phyloP scores from a whole-genome alignment of 2,113 vertebrate species.

The Petrocephalus microphthalmus region DNA sequence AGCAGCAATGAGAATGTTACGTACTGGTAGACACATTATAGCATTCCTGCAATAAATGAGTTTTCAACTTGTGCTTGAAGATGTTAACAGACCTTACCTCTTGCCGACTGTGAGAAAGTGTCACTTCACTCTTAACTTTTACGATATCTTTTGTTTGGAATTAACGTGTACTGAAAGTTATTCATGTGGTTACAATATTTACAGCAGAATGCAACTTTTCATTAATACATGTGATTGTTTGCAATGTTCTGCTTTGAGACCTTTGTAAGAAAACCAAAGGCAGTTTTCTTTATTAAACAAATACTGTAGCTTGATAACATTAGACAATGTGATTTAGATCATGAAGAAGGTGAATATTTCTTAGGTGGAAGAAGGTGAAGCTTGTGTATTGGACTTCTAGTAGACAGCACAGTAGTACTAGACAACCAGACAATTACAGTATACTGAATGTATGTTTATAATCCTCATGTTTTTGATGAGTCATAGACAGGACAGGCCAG shows the following conservation, averaged over 20 bases:
- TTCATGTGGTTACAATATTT: background rate
- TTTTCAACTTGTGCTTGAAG: too few relatives aligned
- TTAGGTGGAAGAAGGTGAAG: background rate
- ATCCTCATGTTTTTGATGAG: background rate
- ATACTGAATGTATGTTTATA: background rate
- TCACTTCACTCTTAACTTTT: constrained; percentile 22
- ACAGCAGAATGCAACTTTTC: background rate
- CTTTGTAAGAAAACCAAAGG: background rate
- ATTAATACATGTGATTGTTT: background rate
- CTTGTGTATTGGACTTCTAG: background rate
- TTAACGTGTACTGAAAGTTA: constrained; percentile 34
- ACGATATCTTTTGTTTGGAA: background rate
- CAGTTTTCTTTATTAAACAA: background rate
- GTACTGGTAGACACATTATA: too few relatives aligned
- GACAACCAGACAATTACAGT: background rate
- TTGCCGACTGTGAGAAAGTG: too few relatives aligned
- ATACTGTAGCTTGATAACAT: background rate
- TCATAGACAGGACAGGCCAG: background rate
- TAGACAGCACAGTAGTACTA: background rate
- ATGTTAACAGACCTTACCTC: too few relatives aligned
- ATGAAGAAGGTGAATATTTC: background rate
- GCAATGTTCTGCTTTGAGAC: background rate
- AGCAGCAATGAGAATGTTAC: too few relatives aligned
- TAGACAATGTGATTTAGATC: background rate
- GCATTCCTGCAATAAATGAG: too few relatives aligned